Base-by-base conservation (phyloP, 2,888 invertebrate species). In the Macrostomum cliftonense region DNA sequence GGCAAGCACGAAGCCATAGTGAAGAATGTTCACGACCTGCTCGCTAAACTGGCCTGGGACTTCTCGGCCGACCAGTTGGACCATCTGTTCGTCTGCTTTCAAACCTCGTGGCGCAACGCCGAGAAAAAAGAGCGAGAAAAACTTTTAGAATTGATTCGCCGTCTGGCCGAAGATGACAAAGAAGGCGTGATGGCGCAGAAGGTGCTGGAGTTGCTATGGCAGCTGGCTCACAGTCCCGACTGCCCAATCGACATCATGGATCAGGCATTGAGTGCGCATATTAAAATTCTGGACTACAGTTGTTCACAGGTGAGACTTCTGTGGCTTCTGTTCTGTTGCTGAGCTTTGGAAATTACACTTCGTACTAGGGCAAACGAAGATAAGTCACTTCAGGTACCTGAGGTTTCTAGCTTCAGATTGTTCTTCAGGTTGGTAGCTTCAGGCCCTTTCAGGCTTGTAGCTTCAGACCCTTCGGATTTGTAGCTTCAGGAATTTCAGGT, bases 171-270 rank as follows among this genome's bases (percentile, higher is more conserved):
- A 72, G 93, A 95, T 70, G 93, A 95, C 70, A 93, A 95, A 70
- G 89, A 93, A 70, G 93, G 93, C 46, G 87, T 91, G 12, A 93
- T 93, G 93, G 91, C 93, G 43, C 85, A 88, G 68, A 93, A 93
- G 77, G 81, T 89, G 45, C 74, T 95, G 59, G 85, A 84, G 53
- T 74, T 93, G 42, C 84, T 95, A 71, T 95, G 93, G 93, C 88
- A 87, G 66, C 75, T 95, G 67, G 89, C 91, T 5, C 89, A 91
- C 71, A 86, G 87, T 47, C 84, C 86, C 60, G 91, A 93, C 71
- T 86, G 91, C 50, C 83, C 87, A 51, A 89, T 87, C 1, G 93
- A 95, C 72, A 91, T 91, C 54, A 83, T 93, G 78, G 93, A 95
- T 70, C 89, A 91, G 67, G 91, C 93, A 1, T 73, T 95, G 57